These are phyloP conservation scores for Isichthys henryi DNA, from an alignment of 2,113 vertebrate species.

Conservation along the genomic window DNA sequence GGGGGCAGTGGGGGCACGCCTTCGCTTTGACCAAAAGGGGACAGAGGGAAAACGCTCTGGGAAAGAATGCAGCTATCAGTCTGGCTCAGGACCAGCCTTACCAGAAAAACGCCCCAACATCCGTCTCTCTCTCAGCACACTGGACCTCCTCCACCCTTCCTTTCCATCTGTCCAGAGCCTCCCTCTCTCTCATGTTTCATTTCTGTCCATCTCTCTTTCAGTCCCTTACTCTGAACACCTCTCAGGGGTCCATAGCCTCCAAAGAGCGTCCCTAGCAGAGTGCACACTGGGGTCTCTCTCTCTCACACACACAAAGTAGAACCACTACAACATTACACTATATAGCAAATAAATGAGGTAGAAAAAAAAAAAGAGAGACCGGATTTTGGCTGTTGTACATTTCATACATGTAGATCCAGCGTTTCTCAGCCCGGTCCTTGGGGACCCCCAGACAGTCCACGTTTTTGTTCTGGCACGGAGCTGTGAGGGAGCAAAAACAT, in stretches of 20 bases:
- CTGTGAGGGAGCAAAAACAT: background rate
- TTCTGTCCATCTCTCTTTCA: background rate
- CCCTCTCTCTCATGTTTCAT: background rate
- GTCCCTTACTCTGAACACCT: background rate
- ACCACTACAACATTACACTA: background rate
- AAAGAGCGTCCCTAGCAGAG: background rate
- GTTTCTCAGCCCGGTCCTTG: background rate
- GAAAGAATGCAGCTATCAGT: constrained; percentile 35
- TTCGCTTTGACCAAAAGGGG: background rate
- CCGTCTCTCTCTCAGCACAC: constrained; percentile 31
- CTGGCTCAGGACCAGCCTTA: constrained; percentile 23
- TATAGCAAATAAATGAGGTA: background rate
- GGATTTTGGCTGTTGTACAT: background rate
- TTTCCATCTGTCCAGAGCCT: background rate
- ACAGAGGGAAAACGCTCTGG: constrained; percentile 20
- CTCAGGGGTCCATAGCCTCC: background rate
- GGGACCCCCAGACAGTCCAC: background rate
- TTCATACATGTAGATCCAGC: background rate
- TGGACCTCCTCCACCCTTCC: constrained; percentile 15
- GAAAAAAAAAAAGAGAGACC: background rate
- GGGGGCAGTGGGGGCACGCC: background rate
- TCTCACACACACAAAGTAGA: background rate
- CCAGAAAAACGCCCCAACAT: constrained; percentile 39
- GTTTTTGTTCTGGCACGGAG: background rate
- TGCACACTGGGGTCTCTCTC: background rate